phyloP scores from a whole-genome alignment of 2,113 vertebrate species.

The Rhineura floridana region DNA sequence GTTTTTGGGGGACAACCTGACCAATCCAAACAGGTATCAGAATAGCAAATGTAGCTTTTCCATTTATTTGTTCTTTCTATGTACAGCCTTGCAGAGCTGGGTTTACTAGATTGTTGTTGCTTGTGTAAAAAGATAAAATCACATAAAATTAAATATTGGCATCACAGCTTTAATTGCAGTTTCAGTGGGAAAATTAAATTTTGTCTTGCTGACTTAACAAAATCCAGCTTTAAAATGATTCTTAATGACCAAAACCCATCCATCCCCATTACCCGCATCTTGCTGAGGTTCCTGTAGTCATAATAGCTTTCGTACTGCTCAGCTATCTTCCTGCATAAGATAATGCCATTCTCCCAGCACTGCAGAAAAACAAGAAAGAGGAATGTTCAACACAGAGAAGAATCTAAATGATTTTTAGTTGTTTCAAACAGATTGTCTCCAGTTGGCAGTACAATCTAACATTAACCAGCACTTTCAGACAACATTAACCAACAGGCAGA shows the following conservation, averaged over 20 bases:
- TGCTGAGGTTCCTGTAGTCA: conserved; percentile 98
- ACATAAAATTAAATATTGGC: neutral
- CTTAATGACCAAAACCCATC: conserved; percentile 5
- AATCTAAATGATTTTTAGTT: neutral
- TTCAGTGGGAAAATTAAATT: neutral
- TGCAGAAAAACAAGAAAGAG: conserved; percentile 66
- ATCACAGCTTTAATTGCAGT: conserved; percentile 13
- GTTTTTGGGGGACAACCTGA: neutral
- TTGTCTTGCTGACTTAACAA: conserved; percentile 29
- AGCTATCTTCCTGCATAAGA: conserved; percentile 95
- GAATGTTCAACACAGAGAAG: neutral
- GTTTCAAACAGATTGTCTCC: conserved; percentile 26
- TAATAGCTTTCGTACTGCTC: conserved; percentile 97
- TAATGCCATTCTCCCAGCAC: conserved; percentile 99
- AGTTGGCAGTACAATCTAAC: conserved; percentile 6
- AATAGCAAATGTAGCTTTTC: neutral
- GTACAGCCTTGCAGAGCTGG: neutral
- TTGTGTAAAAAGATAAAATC: neutral
- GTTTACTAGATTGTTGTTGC: neutral
- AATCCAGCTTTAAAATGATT: neutral
- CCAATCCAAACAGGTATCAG: neutral
- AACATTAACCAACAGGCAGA: conserved; percentile 21
- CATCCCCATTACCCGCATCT: conserved; percentile 89
- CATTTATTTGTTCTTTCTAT: conserved; percentile 16
- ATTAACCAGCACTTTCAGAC: neutral